Base-by-base conservation (phyloP, 1,140 invertebrate species). In the Diachasma alloeum region DNA sequence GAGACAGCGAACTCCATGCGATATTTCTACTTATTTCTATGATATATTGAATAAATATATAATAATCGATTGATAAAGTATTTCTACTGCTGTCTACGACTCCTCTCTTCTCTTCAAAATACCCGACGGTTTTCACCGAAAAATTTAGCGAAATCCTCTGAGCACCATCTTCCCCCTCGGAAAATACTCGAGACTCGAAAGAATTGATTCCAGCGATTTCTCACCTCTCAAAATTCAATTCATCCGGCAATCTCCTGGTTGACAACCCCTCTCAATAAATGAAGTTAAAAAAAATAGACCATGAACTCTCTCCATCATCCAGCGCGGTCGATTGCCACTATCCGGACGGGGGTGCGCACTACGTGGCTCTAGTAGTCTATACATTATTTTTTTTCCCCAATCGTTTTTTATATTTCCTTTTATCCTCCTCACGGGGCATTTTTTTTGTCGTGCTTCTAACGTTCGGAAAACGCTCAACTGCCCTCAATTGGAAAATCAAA, bases 401-500 rank as follows among this genome's bases (percentile, higher is more conserved):
- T 53, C 26, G 13, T 59, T 48, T 48, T 68, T 36, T 68, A 39
- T 68, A 68, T 68, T 39, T 63, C 22, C 24, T 26, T 68, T 39
- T 68, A 19, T 9, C 44, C 19, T 59, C 19, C 53, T 59, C 59
- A 26, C 10, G 53, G 53, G 53, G 22, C 53, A 10, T 70, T 42
- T 71, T 42, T 66, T 46, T 26, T 46, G 26, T 22, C 39, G 48
- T 31, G 15, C 22, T 71, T 46, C 53, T 67, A 48, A 76, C 75
- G 39, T 72, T 67, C 22, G 22, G 26, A 76, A 76, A 63, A 56
- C 69, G 48, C 37, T 71, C 13, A 76, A 76, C 48, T 76, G 74
- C 24, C 48, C 63, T 70, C 71, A 78, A 72, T 67, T 69, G 74
- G 39, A 72, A 73, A 73, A 76, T 59, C 46, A 78, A 74, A 78